Evolutionary conservation across 2,113 vertebrate genomes (phyloP).

Genomic region (Myotis lucifugus): DNA sequence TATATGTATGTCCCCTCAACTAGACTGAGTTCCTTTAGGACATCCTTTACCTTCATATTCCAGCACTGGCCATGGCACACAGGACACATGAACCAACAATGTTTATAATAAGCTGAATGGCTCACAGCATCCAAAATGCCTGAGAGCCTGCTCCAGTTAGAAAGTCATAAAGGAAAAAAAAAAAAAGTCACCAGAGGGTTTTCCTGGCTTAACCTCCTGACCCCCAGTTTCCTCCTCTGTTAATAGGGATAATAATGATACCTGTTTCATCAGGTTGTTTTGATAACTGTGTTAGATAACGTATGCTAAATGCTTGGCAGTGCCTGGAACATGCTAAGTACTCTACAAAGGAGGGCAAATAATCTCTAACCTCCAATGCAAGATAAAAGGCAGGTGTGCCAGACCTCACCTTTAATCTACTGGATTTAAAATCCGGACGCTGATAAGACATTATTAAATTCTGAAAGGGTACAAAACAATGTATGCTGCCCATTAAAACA

Average conservation of each 20-base stretch:
- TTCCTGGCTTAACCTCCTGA: conserved; percentile 49
- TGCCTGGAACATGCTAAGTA: conserved; percentile 52
- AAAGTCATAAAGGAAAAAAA: neutral
- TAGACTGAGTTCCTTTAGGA: neutral
- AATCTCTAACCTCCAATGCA: conserved; percentile 62
- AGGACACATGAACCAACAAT: neutral
- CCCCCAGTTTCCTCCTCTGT: conserved; percentile 66
- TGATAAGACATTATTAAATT: conserved; percentile 55
- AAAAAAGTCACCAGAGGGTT: conserved; percentile 36
- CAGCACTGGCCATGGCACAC: neutral
- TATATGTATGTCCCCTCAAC: neutral
- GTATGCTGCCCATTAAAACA: conserved; percentile 9
- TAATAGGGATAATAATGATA: conserved; percentile 69
- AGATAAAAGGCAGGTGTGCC: conserved; percentile 63
- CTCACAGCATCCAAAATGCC: neutral
- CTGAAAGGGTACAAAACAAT: conserved; percentile 40
- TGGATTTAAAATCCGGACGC: conserved; percentile 61
- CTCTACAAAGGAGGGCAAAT: conserved; percentile 57
- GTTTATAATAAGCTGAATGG: neutral
- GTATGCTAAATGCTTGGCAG: conserved; percentile 32
- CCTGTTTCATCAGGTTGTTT: conserved; percentile 68
- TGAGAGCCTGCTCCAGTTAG: neutral
- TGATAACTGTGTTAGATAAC: conserved; percentile 68
- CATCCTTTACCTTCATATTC: neutral
- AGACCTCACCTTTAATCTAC: conserved; percentile 66